Conservation (phyloP, 92 coral and sea anemone species). For the Galaxea fascicularis region DNA sequence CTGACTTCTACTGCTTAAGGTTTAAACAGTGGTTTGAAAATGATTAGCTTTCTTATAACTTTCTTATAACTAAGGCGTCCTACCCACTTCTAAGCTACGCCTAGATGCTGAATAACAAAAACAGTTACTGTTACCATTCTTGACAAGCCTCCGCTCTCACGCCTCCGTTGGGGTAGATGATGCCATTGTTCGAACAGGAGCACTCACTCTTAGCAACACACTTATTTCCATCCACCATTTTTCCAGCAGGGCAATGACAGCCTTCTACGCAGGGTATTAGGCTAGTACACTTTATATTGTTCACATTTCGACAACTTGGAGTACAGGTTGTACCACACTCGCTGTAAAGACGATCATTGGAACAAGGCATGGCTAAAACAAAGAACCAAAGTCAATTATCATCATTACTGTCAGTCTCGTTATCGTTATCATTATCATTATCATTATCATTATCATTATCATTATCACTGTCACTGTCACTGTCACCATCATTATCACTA, state of each 20-base stretch:
- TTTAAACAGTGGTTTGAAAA: too few relatives aligned
- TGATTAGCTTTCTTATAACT: too few relatives aligned
- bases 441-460: background rate
- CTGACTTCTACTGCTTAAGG: too few relatives aligned
- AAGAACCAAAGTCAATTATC: background rate
- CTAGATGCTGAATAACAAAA: too few relatives aligned
- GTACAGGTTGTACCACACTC: constrained; percentile 92
- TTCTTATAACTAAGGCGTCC: too few relatives aligned
- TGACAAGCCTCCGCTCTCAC: constrained; percentile 72
- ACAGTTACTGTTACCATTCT: constrained; percentile 77
- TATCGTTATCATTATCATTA: too few relatives aligned
- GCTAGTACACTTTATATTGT: constrained; percentile 73
- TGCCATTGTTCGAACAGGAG: constrained; percentile 76
- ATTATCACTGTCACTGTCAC: too few relatives aligned
- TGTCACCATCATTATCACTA: background rate
- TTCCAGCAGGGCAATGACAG: constrained; percentile 86
- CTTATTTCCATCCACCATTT: constrained; percentile 77
- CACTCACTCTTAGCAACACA: constrained; percentile 84
- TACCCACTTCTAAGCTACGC: too few relatives aligned
- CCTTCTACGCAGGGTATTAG: constrained; percentile 84
- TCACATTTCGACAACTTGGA: constrained; percentile 80
- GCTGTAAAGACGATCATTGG: constrained; percentile 63
- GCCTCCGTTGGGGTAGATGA: constrained; percentile 70
- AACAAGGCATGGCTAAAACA: constrained; percentile 73
- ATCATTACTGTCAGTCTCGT: too few relatives aligned